Evolutionary conservation across 64 coral and sea anemone species (phyloP).

Genomic region (Astreopora myriophthalma): DNA sequence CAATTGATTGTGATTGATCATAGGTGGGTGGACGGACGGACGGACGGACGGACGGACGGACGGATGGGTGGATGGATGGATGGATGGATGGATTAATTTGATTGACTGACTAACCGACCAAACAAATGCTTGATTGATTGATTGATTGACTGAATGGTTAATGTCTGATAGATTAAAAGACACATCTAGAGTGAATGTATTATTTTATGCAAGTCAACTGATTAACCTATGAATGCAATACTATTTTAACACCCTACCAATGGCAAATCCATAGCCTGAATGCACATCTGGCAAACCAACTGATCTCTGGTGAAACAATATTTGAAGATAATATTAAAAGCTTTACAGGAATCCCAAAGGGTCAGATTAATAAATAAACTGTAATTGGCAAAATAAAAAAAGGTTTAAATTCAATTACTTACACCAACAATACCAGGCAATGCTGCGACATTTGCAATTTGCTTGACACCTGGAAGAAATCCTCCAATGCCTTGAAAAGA

Average conservation of each 20-base stretch:
- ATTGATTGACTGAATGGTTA: not conserved
- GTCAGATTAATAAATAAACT: not conserved
- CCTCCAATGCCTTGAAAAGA: constrained; percentile 74
- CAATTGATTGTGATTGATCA: no score
- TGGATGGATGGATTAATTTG: not conserved
- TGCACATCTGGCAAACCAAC: constrained; percentile 96
- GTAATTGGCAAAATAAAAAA: not conserved
- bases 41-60: no score
- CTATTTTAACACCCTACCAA: constrained; percentile 74
- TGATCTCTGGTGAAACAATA: constrained; percentile 63
- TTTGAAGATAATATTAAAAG: not conserved
- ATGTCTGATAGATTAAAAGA: no score
- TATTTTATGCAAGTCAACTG: no score
- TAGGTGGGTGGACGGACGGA: not conserved
- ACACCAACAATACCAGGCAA: constrained; percentile 97
- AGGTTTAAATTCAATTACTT: not conserved
- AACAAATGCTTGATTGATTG: not conserved
- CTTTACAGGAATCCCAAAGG: not conserved
- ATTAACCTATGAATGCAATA: not conserved
- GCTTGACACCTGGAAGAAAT: constrained; percentile 97
- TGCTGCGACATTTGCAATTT: constrained; percentile 99
- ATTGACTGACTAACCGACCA: no score
- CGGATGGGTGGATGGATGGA: not conserved
- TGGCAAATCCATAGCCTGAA: constrained; percentile 98
- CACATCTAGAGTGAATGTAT: no score